These are phyloP conservation scores for Styela clava DNA, from an alignment of 23 tunicate species.

Conservation along the genomic window DNA sequence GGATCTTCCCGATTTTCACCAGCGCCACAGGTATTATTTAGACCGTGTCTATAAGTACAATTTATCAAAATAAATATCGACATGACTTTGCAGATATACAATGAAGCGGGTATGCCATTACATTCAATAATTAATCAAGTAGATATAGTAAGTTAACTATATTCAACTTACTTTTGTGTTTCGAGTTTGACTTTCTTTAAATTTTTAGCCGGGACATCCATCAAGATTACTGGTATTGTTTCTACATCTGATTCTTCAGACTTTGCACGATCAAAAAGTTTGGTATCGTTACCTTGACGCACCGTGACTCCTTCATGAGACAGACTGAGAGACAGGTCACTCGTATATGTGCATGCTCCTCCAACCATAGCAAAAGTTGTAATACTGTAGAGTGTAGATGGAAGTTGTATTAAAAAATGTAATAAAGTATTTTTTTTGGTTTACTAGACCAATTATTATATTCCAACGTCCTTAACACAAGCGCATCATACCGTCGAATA, in stretches of 20 bases:
- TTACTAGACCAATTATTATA: neutral
- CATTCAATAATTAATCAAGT: no score
- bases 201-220: slow-evolving; percentile 14
- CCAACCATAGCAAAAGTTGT: slow-evolving; percentile 6
- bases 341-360: slow-evolving; percentile 23
- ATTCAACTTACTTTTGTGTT: neutral
- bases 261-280: neutral
- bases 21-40: no score
- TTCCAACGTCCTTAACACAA: neutral
- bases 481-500: neutral
- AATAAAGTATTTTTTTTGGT: neutral
- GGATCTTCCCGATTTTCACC: no score
- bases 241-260: neutral
- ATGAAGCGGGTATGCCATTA: no score
- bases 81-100: no score
- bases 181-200: slow-evolving; percentile 27
- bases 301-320: slow-evolving; percentile 25
- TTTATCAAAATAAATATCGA: no score
- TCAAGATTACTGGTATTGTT: slow-evolving; percentile 10
- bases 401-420: neutral
- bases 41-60: no score
- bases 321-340: slow-evolving; percentile 17
- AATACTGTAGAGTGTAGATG: slow-evolving; percentile 18
- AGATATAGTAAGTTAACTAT: no score
- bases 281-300: slow-evolving; percentile 9